Evolutionary conservation across 2,888 invertebrate species (phyloP).

Genomic region (Galeopsomyia nigrocyanea): DNA sequence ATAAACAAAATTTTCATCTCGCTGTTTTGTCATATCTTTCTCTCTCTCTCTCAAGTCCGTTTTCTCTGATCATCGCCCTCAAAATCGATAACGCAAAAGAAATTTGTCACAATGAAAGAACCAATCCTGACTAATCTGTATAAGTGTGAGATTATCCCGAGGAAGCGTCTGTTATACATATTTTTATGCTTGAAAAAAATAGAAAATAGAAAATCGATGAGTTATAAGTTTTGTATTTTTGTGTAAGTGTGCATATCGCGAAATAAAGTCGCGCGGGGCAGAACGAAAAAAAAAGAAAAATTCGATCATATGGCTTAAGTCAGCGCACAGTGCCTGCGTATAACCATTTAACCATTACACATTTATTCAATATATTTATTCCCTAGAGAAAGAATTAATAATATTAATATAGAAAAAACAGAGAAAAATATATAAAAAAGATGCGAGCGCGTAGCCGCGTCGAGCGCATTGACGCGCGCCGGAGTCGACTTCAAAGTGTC

Average conservation of each 20-base stretch:
- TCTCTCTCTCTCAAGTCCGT: conserved; percentile 15
- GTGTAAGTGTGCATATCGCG: conserved; percentile 32
- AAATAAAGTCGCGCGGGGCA: conserved; percentile 46
- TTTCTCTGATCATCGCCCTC: conserved; percentile 14
- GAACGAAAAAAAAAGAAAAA: conserved; percentile 44
- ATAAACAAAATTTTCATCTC: background rate
- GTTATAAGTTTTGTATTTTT: background rate
- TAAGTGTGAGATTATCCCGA: conserved; percentile 55
- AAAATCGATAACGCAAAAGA: conserved; percentile 27
- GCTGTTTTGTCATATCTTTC: background rate
- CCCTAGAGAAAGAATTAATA: conserved; percentile 2
- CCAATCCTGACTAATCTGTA: background rate
- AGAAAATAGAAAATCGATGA: no score
- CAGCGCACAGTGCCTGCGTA: conserved; percentile 46
- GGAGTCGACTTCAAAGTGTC: background rate
- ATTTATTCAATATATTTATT: conserved; percentile 19
- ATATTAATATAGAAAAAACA: background rate
- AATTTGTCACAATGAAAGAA: conserved; percentile 23
- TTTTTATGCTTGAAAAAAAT: no score
- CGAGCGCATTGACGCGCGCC: conserved; percentile 10
- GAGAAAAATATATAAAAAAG: conserved; percentile 19
- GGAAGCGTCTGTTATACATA: conserved; percentile 52
- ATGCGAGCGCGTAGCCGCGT: conserved; percentile 21
- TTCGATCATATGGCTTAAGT: conserved; percentile 44
- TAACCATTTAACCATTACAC: conserved; percentile 28